Base-by-base conservation (phyloP, 2,797 vertebrate genomes). In the Tenualosa ilisha region DNA sequence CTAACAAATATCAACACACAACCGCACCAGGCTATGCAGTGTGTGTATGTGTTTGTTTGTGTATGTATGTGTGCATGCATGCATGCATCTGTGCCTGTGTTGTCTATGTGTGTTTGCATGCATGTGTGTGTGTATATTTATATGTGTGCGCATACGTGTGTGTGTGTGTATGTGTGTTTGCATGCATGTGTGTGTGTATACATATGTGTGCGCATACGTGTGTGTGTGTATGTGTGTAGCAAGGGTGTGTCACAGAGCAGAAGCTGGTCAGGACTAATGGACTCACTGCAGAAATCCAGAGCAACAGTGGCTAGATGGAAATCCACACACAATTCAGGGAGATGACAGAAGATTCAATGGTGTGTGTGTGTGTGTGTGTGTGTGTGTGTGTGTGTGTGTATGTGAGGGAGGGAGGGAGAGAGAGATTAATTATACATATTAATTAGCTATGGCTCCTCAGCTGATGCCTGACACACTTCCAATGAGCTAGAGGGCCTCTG, bases 361-460 rank as follows among this genome's bases (percentile, higher is more conserved):
- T 63, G 59, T 24, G 22, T 63, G n/a, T 63, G 59, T 24, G 59
- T 63, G 59, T n/a, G 17, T 20, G 17, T n/a, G n/a, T 63, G n/a
- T 63, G 59, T 63, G 59, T 63, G 59, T n/a, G 17, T 20, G 17
- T n/a, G n/a, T 63, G n/a, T 63, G 59, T 63, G 59, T 63, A 22
- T 63, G 59, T 63, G 59, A 0, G 56, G 1, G 56, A 20, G 56
- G 56, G 17, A 15, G 17, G 20, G 17, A 20, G 59, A 20, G 59
- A 20, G 3, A 24, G 22, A 22, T 92, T 92, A 91, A 93, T 92
- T 84, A 88, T 85, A 43, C 86, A 46, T n/a, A 86, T 89, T 89
- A 85, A 88, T 89, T 90, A 93, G 87, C 81, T 81, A 85, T 53
- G 85, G 85, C 86, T 88, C 50, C 79, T 89, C 59, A 37, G 17